Conservation (phyloP, 2,113 vertebrate species). For the Paradoxurus hermaphroditus region DNA sequence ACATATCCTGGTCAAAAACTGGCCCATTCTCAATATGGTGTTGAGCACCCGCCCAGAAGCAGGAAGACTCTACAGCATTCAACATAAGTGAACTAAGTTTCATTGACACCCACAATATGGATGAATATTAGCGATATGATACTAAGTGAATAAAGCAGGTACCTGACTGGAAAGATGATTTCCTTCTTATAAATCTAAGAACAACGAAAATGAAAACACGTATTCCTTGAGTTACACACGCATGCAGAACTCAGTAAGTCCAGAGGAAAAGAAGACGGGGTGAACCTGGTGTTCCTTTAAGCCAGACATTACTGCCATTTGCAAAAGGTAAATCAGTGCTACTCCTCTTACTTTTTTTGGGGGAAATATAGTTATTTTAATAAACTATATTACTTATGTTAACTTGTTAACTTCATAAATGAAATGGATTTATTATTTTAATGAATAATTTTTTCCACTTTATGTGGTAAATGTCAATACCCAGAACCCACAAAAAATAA, state of each 20-base stretch:
- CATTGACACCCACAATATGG: neutral
- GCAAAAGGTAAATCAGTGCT: neutral
- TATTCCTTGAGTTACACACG: neutral
- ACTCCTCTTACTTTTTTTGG: neutral
- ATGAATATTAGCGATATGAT: neutral
- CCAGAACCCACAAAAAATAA: neutral
- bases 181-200: neutral
- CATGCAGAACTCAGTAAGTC: neutral
- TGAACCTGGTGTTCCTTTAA: neutral
- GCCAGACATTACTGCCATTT: neutral
- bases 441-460: neutral
- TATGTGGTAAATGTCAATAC: neutral
- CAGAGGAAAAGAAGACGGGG: neutral
- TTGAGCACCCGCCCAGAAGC: neutral
- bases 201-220: neutral
- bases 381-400: neutral
- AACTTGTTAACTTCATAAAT: too few relatives aligned
- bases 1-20: neutral
- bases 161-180: neutral
- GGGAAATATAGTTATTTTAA: neutral
- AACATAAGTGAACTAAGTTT: neutral
- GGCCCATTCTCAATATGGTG: neutral
- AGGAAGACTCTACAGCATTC: neutral
- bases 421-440: neutral
- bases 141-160: neutral